phyloP scores from a whole-genome alignment of 1,140 invertebrate genomes.

The Drosophila lacteicornis region DNA sequence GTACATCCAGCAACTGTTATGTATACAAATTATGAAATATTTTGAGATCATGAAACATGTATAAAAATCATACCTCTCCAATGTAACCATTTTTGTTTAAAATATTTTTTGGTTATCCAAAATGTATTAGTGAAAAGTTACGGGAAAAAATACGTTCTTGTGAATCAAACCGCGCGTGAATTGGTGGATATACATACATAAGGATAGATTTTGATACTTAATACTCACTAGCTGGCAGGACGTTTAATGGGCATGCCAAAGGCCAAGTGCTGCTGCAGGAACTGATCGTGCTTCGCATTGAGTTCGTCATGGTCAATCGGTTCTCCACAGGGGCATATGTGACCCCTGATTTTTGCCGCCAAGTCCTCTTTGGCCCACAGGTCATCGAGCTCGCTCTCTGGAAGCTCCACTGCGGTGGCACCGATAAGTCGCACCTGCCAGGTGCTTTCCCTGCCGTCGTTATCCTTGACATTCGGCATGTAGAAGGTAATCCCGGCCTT shows the following conservation, averaged over 20 bases:
- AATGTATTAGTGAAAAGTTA: too few relatives aligned
- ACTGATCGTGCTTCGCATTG: conserved; percentile 60
- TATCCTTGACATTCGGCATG: conserved; percentile 34
- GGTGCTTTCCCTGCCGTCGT: conserved; percentile 1
- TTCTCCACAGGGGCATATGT: conserved; percentile 69
- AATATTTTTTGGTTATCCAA: too few relatives aligned
- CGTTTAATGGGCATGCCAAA: conserved; percentile 38
- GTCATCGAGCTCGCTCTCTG: conserved; percentile 45
- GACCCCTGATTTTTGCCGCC: conserved; percentile 59
- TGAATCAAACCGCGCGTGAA: too few relatives aligned
- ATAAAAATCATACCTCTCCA: too few relatives aligned
- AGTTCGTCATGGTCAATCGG: conserved; percentile 61
- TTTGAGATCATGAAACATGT: too few relatives aligned
- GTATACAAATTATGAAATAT: too few relatives aligned
- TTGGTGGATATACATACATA: too few relatives aligned
- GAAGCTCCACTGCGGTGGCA: conserved; percentile 63
- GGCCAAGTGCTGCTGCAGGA: conserved; percentile 44
- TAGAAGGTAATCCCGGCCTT: conserved; percentile 56
- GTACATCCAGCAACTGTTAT: too few relatives aligned
- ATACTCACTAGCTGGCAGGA: conserved; percentile 63
- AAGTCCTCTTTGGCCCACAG: conserved; percentile 68
- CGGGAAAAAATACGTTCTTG: too few relatives aligned
- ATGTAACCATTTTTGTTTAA: too few relatives aligned
- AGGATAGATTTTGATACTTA: too few relatives aligned
- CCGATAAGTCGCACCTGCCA: conserved; percentile 76